phyloP scores from a whole-genome alignment of 35 echinoderm and acorn worm genomes.

The Heliocidaris erythrogramma region DNA sequence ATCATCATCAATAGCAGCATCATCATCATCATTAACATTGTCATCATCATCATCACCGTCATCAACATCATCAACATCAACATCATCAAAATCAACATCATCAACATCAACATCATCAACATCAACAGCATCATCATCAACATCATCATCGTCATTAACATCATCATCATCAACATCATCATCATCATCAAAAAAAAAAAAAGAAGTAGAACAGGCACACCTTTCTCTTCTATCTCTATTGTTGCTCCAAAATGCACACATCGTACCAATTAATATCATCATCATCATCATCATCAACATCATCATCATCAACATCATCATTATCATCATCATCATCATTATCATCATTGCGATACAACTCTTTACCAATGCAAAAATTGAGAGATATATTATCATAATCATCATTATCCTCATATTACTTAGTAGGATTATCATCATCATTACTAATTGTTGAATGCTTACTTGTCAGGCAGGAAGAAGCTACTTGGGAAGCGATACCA shows the following conservation, averaged over 20 bases:
- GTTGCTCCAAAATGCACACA: too few relatives aligned
- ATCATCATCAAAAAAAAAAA: too few relatives aligned
- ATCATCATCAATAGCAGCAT: neutral
- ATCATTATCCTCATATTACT: slow-evolving; percentile 9
- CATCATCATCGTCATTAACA: too few relatives aligned
- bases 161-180: too few relatives aligned
- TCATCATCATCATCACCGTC: neutral
- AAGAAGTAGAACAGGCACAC: too few relatives aligned
- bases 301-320: slow-evolving; percentile 34
- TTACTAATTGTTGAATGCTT: slow-evolving; percentile 29
- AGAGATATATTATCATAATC: neutral
- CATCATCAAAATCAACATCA: too few relatives aligned
- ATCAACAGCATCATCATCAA: too few relatives aligned
- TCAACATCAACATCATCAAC: too few relatives aligned
- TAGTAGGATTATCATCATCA: slow-evolving; percentile 40
- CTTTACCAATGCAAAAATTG: too few relatives aligned
- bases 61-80: neutral
- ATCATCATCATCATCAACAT: slow-evolving; percentile 31
- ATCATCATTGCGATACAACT: too few relatives aligned
- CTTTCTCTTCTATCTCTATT: too few relatives aligned
- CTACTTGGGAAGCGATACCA: slow-evolving; percentile 96
- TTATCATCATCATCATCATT: slow-evolving; percentile 20
- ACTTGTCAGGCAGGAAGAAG: slow-evolving; percentile 98
- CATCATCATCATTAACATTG: slow-evolving; percentile 17
- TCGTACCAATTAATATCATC: too few relatives aligned